phyloP scores from a whole-genome alignment of 2,113 vertebrate genomes.

The Trichechus manatus region DNA sequence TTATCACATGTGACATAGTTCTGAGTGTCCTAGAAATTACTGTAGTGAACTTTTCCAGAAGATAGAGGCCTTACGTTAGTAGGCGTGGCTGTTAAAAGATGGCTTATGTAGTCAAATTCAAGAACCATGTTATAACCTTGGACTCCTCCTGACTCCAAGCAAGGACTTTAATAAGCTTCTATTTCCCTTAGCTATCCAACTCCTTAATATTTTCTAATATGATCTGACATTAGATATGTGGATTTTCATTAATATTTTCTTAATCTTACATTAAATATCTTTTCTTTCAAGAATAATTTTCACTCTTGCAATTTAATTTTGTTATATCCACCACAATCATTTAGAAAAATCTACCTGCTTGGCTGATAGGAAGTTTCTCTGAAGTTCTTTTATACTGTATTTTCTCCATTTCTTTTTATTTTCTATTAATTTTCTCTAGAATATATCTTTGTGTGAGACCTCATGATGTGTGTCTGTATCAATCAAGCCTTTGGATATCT shows the following conservation, averaged over 20 bases:
- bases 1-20: not conserved
- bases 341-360: not conserved
- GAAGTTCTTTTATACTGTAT: not conserved
- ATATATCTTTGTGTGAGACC: not conserved
- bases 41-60: not conserved
- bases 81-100: not conserved
- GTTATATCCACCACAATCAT: not conserved
- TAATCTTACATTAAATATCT: conserved; percentile 46
- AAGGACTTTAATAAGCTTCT: conserved; percentile 13
- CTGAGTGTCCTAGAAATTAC: not conserved
- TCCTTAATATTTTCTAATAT: conserved; percentile 43
- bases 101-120: not conserved
- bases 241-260: conserved; percentile 32
- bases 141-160: not conserved
- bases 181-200: not conserved
- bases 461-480: not conserved
- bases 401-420: not conserved
- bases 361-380: not conserved
- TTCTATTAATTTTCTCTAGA: conserved; percentile 23
- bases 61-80: not conserved
- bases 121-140: not conserved
- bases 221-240: conserved; percentile 14
- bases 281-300: conserved; percentile 55
- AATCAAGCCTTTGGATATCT: not conserved
- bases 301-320: conserved; percentile 22